Percentiles rank a stretch among this genome's conserved stretches.
phyloP scores from a whole-genome alignment of 2,113 vertebrate species.

The Cathartes aura region DNA sequence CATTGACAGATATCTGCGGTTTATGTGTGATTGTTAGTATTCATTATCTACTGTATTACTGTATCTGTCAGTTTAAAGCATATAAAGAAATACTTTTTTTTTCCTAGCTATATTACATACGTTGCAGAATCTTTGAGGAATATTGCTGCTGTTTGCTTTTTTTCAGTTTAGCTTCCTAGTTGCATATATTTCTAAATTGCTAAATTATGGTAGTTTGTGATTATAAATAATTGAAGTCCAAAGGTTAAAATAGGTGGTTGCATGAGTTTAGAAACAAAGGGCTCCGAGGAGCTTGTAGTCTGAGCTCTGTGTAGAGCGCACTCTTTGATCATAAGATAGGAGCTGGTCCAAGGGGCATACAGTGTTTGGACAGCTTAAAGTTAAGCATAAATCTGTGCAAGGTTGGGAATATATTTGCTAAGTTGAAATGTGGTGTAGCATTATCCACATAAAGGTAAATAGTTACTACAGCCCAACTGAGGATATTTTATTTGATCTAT shows the following conservation, averaged over 20 bases:
- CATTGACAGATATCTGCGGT: not conserved
- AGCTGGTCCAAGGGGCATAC: not conserved
- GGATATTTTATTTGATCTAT: not conserved
- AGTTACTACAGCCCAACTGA: not conserved
- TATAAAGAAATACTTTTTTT: not conserved
- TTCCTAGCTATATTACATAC: not conserved
- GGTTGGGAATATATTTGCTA: not conserved
- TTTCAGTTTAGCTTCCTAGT: not conserved
- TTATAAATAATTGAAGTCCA: not conserved
- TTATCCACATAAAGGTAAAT: not conserved
- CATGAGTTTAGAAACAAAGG: not conserved
- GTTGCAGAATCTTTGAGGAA: not conserved
- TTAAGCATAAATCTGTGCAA: not conserved
- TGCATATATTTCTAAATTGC: not conserved
- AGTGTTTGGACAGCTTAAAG: constrained; percentile 10
- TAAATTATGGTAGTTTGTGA: not conserved
- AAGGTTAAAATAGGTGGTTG: not conserved
- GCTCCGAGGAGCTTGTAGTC: not conserved
- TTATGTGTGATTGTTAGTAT: not conserved
- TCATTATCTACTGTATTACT: not conserved
- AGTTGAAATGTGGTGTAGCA: not conserved
- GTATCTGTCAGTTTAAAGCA: not conserved
- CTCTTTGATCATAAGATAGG: not conserved
- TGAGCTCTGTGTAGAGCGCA: not conserved
- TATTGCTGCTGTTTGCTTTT: not conserved